Base-by-base conservation (phyloP, 2,888 invertebrate genomes). In the Eupithecia tripunctaria region DNA sequence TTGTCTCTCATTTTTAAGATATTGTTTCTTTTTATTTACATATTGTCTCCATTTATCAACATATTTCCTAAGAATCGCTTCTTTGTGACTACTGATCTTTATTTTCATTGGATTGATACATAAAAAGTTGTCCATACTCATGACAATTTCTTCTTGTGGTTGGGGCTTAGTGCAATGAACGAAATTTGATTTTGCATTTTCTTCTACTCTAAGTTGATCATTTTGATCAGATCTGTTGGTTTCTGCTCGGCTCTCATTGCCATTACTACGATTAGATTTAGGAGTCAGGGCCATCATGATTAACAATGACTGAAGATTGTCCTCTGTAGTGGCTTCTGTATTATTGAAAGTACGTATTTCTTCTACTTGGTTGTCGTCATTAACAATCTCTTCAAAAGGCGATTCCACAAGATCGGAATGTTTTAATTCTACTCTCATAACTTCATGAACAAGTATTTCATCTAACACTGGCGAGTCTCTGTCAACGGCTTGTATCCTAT, bases 241-340 rank as follows among this genome's bases (percentile, higher is more conserved):
- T 47, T 75, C 75, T 36, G 63, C 67, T 41, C 21, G 65, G 43
- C 69, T 68, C 51, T 72, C 67, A 51, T 64, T 68, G 32, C 75
- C 67, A 51, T 64, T 68, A 38, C 75, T 75, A 41, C 75, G 60
- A 65, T 82, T 82, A 18, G 83, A 68, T 66, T 88, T 86, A 18
- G 87, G 84, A 62, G 89, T 83, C 59, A 93, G 78, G 4, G 91
- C 84, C 90, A 92, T 90, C 90, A 91, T 91, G 77, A 89, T 88
- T 66, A 93, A 81, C 71, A 92, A 79, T 41, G 89, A 88, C 76
- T 93, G 87, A 70, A 93, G 84, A 81, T 92, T 89, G 75, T 85
- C 82, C 56, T 79, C 80, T 70, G 51, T 59, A 67, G 64, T 21
- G 7, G 8, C 25, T n/a, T 70, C 64, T 56, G 56, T 70, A 63